Base-by-base conservation (phyloP, 2,113 vertebrate genomes). In the Tricholaema leucomelas region DNA sequence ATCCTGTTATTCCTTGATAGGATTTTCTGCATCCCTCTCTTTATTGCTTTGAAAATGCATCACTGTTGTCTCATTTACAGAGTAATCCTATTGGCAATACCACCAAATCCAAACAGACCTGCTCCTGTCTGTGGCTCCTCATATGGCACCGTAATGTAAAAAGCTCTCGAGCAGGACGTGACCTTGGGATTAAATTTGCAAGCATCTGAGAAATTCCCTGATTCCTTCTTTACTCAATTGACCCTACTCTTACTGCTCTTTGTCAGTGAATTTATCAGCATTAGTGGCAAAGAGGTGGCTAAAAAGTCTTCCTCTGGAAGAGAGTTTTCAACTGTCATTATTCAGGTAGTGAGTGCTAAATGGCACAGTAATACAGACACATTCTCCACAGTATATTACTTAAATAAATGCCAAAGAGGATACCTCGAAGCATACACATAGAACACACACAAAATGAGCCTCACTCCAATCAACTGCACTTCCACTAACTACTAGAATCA, bases 1-100 rank as follows among this genome's bases (percentile, higher is more conserved):
- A 95, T 93, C 88, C 87, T n/a, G 61, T 92, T 95, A 94, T 94
- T 95, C 94, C 88, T 81, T 96, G 93, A 94, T 70, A 93, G 95
- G 93, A 96, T 97, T 96, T 95, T 85, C 93, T 87, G 77, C 77
- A 79, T 81, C 80, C 80, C 91, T 91, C 95, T 96, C 79, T 72
- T 93, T 76, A 28, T 55, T 59, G 58, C 86, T 93, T 92, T 94
- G 91, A 89, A 91, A 96, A 88, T 35, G 19, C 85, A 31, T 76
- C 17, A 17, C 79, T 89, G 52, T n/a, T 70, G 59, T 79, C 85
- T 89, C 85, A 64, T 94, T 95, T 89, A 55, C 17, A 6, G 17
- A 44, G 73, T 88, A 93, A 95, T 95, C 91, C 56, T 23, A 23
- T 12, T 93, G 92, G 87, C 80, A 92, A 13, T 5, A 67, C 66